Conservation (phyloP, 2,797 vertebrate species). For the Crotalus adamanteus region DNA sequence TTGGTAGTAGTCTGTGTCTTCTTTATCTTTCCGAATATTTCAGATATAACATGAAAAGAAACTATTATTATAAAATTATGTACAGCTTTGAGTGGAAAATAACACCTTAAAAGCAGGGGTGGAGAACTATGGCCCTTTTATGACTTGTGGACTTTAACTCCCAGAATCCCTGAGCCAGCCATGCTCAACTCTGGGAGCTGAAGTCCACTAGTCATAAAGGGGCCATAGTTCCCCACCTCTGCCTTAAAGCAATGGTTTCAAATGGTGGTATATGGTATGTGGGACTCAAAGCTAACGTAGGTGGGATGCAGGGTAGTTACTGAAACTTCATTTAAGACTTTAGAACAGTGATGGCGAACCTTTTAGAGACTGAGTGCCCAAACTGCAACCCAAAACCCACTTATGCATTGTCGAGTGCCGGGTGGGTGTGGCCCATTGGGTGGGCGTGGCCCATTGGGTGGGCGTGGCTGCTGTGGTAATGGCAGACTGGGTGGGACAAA, state of each 20-base stretch:
- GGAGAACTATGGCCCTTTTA: neutral
- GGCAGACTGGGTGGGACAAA: too few species aligned
- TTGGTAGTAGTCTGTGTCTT: too few species aligned
- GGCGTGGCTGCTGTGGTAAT: too few species aligned
- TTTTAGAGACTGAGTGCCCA: too few species aligned
- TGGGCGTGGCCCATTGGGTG: too few species aligned
- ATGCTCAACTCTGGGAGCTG: neutral
- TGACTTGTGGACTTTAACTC: neutral
- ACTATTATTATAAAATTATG: neutral
- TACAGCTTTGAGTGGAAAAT: neutral
- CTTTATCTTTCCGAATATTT: neutral
- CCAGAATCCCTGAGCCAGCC: neutral
- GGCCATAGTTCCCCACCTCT: neutral
- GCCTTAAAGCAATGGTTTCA: neutral
- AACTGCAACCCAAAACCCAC: too few species aligned
- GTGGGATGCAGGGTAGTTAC: neutral
- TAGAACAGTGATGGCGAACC: neutral
- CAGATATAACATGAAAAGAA: neutral
- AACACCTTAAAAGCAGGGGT: neutral
- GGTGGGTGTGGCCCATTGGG: too few species aligned
- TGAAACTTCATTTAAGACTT: neutral
- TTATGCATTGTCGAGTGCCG: too few species aligned
- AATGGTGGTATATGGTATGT: neutral
- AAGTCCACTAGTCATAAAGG: neutral
- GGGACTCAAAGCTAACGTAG: neutral